Percentiles rank a stretch among this genome's conserved stretches.
phyloP scores from a whole-genome alignment of 2,888 invertebrate species.

The Tuta absoluta region DNA sequence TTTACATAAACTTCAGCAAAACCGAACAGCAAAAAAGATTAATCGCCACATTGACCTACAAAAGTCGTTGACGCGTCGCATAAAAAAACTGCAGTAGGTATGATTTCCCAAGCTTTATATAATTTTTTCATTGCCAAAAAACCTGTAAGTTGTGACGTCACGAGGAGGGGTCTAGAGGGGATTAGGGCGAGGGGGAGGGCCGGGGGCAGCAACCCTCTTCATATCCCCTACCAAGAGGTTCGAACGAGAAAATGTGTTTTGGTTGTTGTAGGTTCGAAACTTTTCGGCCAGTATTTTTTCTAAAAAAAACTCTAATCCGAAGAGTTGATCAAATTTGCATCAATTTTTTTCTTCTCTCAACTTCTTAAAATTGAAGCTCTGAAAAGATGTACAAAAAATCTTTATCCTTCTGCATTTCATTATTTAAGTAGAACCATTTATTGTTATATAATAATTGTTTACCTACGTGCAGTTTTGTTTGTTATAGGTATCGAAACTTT shows the following conservation, averaged over 20 bases:
- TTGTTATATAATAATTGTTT: not conserved
- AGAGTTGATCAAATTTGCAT: not conserved
- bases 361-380: not conserved
- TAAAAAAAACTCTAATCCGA: not conserved
- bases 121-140: conserved; percentile 73
- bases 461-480: not conserved
- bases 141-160: conserved; percentile 76
- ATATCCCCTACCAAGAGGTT: conserved; percentile 48
- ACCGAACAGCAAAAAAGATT: conserved; percentile 13
- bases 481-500: not conserved
- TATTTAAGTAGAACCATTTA: not conserved
- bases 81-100: conserved; percentile 52
- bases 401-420: not conserved
- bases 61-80: conserved; percentile 27
- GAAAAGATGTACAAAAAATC: not conserved
- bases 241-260: not conserved
- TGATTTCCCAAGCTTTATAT: conserved; percentile 55
- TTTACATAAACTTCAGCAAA: not conserved
- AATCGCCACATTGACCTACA: conserved; percentile 30
- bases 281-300: not conserved
- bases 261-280: not conserved
- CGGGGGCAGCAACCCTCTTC: conserved; percentile 54
- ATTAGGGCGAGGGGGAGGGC: conserved; percentile 62
- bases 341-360: too few species aligned
- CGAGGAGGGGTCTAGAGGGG: conserved; percentile 67